phyloP scores from a whole-genome alignment of 2,113 vertebrate species.

The Himantopus leucocephalus region DNA sequence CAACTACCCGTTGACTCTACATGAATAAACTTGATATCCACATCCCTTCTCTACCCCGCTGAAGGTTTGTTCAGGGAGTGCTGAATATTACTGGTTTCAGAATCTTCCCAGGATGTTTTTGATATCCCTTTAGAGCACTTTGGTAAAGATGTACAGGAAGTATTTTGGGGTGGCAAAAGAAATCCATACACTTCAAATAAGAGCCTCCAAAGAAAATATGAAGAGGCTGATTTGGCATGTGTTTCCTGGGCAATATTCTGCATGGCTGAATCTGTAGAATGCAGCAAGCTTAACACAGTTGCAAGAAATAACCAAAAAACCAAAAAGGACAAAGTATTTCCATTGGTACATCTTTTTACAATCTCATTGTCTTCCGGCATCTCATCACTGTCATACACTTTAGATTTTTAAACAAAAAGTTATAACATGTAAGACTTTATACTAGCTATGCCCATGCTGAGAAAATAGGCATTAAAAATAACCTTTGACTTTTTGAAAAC shows the following conservation, averaged over 20 bases:
- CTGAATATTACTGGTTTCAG: not conserved
- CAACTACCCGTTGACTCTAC: not conserved
- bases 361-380: not conserved
- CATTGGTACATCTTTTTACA: not conserved
- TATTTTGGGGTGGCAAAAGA: not conserved
- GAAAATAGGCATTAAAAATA: conserved; percentile 15
- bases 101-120: not conserved
- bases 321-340: not conserved
- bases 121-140: not conserved
- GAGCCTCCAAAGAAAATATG: not conserved
- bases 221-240: not conserved
- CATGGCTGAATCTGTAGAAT: not conserved
- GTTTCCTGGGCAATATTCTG: not conserved
- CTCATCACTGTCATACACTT: not conserved
- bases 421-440: not conserved
- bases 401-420: not conserved
- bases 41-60: not conserved
- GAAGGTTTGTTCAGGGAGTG: not conserved
- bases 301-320: not conserved
- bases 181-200: not conserved
- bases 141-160: not conserved
- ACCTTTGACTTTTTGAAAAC: not conserved
- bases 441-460: not conserved
- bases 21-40: not conserved
- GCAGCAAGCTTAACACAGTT: not conserved